Conservation (phyloP, 2,888 invertebrate genomes). For the Panopea generosa region DNA sequence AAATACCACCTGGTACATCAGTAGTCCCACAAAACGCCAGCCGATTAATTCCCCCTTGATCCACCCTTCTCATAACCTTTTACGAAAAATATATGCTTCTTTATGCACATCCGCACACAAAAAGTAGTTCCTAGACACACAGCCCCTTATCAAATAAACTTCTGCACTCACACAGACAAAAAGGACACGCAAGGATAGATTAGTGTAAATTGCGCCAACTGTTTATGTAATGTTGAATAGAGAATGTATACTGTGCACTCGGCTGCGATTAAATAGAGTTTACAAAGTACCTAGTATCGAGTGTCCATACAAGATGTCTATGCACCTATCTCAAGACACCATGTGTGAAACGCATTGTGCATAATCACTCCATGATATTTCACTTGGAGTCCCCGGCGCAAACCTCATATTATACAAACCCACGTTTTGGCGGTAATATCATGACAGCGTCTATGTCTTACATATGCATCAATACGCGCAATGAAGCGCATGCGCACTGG, state of each 20-base stretch:
- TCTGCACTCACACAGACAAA: slow-evolving; percentile 38
- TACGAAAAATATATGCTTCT: slow-evolving; percentile 18
- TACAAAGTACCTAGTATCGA: slow-evolving; percentile 32
- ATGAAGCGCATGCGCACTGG: slow-evolving; percentile 55
- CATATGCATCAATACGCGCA: slow-evolving; percentile 55
- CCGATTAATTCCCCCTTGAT: slow-evolving; percentile 49
- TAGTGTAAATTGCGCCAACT: slow-evolving; percentile 29
- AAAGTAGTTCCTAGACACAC: slow-evolving; percentile 52
- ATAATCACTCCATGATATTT: slow-evolving; percentile 63
- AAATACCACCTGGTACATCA: slow-evolving; percentile 32
- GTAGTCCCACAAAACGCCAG: slow-evolving; percentile 33
- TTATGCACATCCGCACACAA: slow-evolving; percentile 60
- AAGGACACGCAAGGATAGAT: slow-evolving; percentile 36
- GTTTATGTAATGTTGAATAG: slow-evolving; percentile 28
- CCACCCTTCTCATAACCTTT: slow-evolving; percentile 52
- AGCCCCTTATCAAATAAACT: slow-evolving; percentile 33
- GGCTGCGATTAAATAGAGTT: slow-evolving; percentile 22
- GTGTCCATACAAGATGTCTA: slow-evolving; percentile 33
- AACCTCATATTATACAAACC: slow-evolving; percentile 48
- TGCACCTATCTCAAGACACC: slow-evolving; percentile 41
- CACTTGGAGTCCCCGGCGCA: slow-evolving; percentile 56
- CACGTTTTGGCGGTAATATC: slow-evolving; percentile 57
- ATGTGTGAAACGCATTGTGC: slow-evolving; percentile 45
- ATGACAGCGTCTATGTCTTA: slow-evolving; percentile 57
- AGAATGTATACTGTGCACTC: slow-evolving; percentile 31